Evolutionary conservation across 2,888 invertebrate genomes (phyloP).

Genomic region (Onthophagus sagittarius): DNA sequence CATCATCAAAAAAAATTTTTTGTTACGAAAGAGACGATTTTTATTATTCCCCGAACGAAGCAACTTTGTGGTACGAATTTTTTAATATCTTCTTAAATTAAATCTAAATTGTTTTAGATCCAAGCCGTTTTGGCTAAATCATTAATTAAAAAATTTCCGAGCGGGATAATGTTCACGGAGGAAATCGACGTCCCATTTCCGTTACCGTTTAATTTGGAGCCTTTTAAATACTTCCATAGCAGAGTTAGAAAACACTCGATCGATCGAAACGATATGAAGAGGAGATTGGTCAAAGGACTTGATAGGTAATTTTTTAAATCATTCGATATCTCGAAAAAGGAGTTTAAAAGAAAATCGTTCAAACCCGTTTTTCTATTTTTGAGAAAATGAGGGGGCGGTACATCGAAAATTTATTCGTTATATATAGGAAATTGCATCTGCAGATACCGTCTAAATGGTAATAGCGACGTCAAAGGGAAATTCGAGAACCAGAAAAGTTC

Average conservation of each 20-base stretch:
- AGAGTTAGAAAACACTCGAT: neutral
- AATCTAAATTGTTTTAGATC: neutral
- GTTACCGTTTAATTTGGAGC: neutral
- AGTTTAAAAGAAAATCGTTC: no score
- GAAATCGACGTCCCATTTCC: neutral
- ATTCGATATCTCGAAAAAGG: neutral
- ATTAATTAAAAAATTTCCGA: neutral
- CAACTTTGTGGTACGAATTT: conserved; percentile 25
- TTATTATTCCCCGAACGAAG: conserved; percentile 25
- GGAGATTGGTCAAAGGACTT: neutral
- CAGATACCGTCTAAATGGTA: conserved; percentile 12
- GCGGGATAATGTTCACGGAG: neutral
- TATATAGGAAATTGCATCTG: conserved; percentile 4
- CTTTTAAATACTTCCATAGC: neutral
- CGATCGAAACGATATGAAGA: neutral
- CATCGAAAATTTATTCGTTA: neutral
- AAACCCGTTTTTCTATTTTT: neutral
- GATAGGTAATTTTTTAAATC: neutral
- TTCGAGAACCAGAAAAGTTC: conserved; percentile 3
- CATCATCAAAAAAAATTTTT: conserved; percentile 10
- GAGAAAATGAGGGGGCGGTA: neutral
- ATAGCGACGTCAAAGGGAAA: neutral
- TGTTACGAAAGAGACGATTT: conserved; percentile 24
- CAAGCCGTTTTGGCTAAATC: neutral
- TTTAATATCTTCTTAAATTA: neutral